Evolutionary conservation across 2,797 vertebrate species (phyloP), one percentile per base, ranked within the genome.

Genomic region (Anabas testudineus): DNA sequence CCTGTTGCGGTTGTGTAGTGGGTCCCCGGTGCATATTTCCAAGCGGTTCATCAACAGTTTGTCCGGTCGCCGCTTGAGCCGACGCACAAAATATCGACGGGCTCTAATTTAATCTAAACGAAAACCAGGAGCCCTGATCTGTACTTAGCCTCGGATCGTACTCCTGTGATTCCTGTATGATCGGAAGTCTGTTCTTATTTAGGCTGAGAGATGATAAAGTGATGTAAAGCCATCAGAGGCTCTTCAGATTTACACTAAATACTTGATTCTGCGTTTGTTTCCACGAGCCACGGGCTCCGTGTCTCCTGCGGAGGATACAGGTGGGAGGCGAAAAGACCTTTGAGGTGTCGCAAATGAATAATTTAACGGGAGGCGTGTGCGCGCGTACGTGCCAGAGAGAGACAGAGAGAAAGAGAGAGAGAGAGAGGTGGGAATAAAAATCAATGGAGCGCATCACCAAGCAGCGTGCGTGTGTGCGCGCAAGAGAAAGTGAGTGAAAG

Each of bases 331-430:
- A 58, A 19, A 45, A 52, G 72, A 47, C 68, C 75, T 82, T 49
- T 76, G 78, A 85, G 84, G 72, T 71, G 78, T 55, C 47, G 68
- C 26, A 10, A 52, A 84, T 79, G 36, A 79, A 82, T 84, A 82
- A 75, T 85, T 85, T 41, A 83, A 67, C 16, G n/a, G 39, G 61
- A 59, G 52, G 42, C 18, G 65, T 46, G 52, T 13, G 76, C 5
- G 51, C 36, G 58, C 0, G 52, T 13, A 76, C 5, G 51, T 30
- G 58, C 0, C 18, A 52, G 22, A 49, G 13, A 24, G n/a, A 42
- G 6, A n/a, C 34, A 19, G 51, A 53, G 37, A 51, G 16, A 42
- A 18, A 53, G 7, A 62, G 34, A 39, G 46, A 36, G 34, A 34
- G 46, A 34, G 41, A 47, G 37, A n/a, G 18, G n/a, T 12, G 42